Base-by-base conservation (phyloP, 1,140 invertebrate species). In the Ooceraea biroi region DNA sequence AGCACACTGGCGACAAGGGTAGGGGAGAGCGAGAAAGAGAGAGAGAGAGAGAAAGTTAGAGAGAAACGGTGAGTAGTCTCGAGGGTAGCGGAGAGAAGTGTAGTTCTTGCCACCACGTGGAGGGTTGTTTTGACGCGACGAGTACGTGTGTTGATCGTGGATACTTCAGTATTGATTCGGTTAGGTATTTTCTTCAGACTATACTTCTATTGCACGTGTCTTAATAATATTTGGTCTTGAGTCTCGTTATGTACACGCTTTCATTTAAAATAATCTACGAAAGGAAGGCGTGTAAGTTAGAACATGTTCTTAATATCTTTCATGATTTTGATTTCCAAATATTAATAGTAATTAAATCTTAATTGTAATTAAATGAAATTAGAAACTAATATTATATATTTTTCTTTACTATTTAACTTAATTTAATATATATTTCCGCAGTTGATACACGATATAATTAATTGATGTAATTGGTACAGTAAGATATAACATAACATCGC, bases 111-210 rank as follows among this genome's bases (percentile, higher is more conserved):
- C 19, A 57, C 48, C 84, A 52, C 61, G 58, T 50, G 46, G 41
- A 87, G 85, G 82, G 69, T 87, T 84, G 86, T 80, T 87, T 84
- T 63, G 68, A 74, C 50, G 19, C 22, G 8, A 55, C 22, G 11
- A 22, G 52, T 41, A 66, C 25, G 46, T 22, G 14, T 8, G 7
- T 66, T 55, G 19, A 66, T 66, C 48, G 22, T 14, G 27, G 19
- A 25, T 19, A 30, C 10, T 77, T 22, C 30, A n/a, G 14, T 77
- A 66, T 77, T 30, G 74, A 77, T 77, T 77, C 27, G 17, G 27
- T 41, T 44, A 41, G 12, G 19, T 50, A 14, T 11, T 4, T 36
- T n/a, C 3, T 50, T 77, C 10, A 30, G 1, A 52, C 14, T 41
- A 14, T n/a, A 30, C 22, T n/a, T 77, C 46, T 41, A 4, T 52